Conservation (phyloP, 1,140 invertebrate genomes). For the Philopotamus ludificatus region DNA sequence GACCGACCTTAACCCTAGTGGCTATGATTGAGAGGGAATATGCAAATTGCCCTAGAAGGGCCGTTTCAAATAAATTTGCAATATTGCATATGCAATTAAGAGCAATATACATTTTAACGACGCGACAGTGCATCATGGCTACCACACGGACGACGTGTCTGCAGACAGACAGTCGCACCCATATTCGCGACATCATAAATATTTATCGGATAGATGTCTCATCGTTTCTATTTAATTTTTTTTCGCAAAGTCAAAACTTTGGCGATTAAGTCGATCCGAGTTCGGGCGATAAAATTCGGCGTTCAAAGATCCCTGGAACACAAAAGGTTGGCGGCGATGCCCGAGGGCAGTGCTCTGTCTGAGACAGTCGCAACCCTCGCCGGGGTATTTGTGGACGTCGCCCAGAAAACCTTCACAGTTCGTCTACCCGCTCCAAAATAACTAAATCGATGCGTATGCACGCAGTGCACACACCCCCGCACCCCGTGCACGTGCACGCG, state of each 20-base stretch:
- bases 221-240: neutral
- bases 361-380: conserved; percentile 2
- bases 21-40: conserved; percentile 4
- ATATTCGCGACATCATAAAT: too few species aligned
- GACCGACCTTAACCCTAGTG: conserved; percentile 19
- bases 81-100: conserved; percentile 25
- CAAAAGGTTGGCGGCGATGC: neutral
- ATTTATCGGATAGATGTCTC: too few species aligned
- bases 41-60: conserved; percentile 22
- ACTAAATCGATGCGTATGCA: conserved; percentile 27
- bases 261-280: too few species aligned
- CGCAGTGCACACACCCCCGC: conserved; percentile 2
- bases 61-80: conserved; percentile 16
- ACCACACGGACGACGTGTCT: too few species aligned
- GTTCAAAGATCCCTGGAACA: neutral
- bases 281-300: too few species aligned
- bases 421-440: conserved; percentile 35
- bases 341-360: conserved; percentile 27
- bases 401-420: conserved; percentile 31
- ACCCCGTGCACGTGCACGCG: neutral
- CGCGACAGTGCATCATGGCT: neutral
- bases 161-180: too few species aligned
- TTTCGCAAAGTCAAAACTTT: neutral
- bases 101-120: conserved; percentile 13
- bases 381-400: conserved; percentile 14